These are phyloP conservation scores for Diaprepes abbreviatus DNA, from an alignment of 2,888 invertebrate genomes.

Conservation along the genomic window DNA sequence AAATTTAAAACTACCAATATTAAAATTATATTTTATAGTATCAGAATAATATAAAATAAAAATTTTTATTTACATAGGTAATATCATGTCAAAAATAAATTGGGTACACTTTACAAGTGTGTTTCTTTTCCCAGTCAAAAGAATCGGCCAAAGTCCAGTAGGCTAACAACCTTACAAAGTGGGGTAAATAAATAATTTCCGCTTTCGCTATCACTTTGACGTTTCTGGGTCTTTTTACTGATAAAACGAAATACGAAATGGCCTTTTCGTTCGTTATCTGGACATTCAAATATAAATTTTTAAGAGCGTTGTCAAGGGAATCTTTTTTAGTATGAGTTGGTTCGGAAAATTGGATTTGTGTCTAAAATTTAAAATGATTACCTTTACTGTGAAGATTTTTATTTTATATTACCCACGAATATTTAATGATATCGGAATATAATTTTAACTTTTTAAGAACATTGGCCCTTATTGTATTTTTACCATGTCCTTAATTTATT, in stretches of 20 bases:
- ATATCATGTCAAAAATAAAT: background rate
- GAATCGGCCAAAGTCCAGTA: constrained; percentile 1
- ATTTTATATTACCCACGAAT: no score
- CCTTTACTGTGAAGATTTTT: no score
- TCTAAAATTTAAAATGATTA: background rate
- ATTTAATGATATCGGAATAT: no score
- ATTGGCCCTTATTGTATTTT: no score
- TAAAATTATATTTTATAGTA: no score
- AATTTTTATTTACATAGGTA: no score
- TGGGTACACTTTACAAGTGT: background rate
- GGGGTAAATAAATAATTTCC: constrained; percentile 20
- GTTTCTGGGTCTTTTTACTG: constrained; percentile 2
- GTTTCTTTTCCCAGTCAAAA: background rate
- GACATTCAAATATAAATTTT: constrained; percentile 10
- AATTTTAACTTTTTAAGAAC: no score
- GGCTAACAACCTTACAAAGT: constrained; percentile 1
- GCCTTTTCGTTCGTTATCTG: background rate
- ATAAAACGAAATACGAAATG: constrained; percentile 2
- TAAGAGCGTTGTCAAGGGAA: background rate
- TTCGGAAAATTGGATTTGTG: background rate
- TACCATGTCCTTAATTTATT: no score
- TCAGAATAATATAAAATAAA: background rate
- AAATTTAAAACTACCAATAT: no score
- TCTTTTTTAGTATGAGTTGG: background rate
- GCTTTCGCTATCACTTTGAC: constrained; percentile 13